Evolutionary conservation across 1,140 invertebrate species (phyloP).

Genomic region (Gyrodactylus bullatarudis): DNA sequence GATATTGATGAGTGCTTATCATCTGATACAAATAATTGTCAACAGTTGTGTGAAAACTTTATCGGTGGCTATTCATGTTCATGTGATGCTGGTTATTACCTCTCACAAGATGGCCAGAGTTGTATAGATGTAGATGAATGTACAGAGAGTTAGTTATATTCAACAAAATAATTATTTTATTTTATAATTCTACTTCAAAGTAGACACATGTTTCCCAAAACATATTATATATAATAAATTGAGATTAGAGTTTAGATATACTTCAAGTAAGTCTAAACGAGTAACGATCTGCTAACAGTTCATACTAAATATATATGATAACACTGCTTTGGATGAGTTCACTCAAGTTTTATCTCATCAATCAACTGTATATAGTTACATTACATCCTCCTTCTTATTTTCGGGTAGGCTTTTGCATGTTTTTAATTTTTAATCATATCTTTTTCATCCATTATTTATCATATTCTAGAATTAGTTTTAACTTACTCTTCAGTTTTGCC

Average conservation of each 20-base stretch:
- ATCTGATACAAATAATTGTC: not conserved
- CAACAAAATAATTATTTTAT: not conserved
- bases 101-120: not conserved
- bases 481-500: too few species aligned
- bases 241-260: not conserved
- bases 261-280: not conserved
- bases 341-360: too few species aligned
- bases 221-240: not conserved
- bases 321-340: too few species aligned
- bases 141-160: not conserved
- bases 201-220: slow-evolving; percentile 7
- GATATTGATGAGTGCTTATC: not conserved
- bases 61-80: not conserved
- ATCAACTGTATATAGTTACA: too few species aligned
- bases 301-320: not conserved
- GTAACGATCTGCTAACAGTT: not conserved
- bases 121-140: slow-evolving; percentile 2
- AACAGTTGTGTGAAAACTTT: slow-evolving; percentile 6
- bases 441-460: too few species aligned
- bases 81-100: slow-evolving; percentile 1
- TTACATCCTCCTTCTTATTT: too few species aligned
- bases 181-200: not conserved
- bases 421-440: too few species aligned
- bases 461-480: too few species aligned
- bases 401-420: too few species aligned